Percentiles rank a stretch among this genome's conserved stretches.
These are phyloP conservation scores for Ametastegia equiseti DNA, from an alignment of 2,888 invertebrate species.

Conservation along the genomic window DNA sequence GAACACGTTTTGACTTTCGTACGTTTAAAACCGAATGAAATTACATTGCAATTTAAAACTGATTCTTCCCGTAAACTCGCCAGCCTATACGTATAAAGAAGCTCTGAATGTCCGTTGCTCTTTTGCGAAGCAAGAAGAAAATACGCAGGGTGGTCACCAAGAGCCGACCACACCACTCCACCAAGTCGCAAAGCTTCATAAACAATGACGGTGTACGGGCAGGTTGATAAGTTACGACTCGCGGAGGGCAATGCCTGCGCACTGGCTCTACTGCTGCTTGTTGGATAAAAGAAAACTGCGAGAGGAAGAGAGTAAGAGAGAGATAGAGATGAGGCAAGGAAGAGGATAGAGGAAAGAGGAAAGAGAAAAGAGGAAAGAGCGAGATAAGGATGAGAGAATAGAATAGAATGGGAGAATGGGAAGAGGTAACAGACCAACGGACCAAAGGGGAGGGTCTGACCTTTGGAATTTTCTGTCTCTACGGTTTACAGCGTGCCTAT, in stretches of 20 bases:
- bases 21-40: conserved; percentile 19
- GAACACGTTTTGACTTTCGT: neutral
- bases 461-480: conserved; percentile 67
- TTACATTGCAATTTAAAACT: conserved; percentile 35
- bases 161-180: conserved; percentile 17
- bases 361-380: neutral
- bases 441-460: conserved; percentile 61
- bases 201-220: conserved; percentile 66
- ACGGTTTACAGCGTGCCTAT: conserved; percentile 45
- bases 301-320: too few relatives aligned
- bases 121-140: conserved; percentile 39
- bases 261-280: neutral
- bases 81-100: neutral
- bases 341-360: neutral
- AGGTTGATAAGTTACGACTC: conserved; percentile 64
- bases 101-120: neutral
- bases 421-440: conserved; percentile 43
- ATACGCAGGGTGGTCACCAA: conserved; percentile 45
- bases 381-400: neutral
- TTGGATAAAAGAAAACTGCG: conserved; percentile 16
- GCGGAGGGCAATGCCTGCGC: conserved; percentile 35
- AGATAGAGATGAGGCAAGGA: conserved; percentile 1
- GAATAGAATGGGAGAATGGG: conserved; percentile 19
- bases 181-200: conserved; percentile 55
- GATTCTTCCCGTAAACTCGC: conserved; percentile 1